Base-by-base conservation (phyloP, 2,113 vertebrate genomes). In the Leucopternis melanops region DNA sequence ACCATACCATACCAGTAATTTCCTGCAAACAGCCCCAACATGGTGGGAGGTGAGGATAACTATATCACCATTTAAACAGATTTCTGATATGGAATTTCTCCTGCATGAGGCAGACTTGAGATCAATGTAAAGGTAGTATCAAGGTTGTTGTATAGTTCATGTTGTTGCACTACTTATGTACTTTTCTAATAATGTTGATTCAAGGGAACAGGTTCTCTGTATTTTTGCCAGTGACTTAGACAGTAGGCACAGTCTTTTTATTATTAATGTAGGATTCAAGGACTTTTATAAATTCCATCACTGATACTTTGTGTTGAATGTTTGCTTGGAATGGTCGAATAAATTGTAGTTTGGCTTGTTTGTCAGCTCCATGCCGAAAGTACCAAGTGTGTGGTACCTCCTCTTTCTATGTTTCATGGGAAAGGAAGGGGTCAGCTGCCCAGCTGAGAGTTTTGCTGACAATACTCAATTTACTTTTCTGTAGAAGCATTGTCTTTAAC, bases 21-120 rank as follows among this genome's bases (percentile, higher is more conserved):
- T 49, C 32, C 32, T 74, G 40, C 54, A 59, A 82, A 72, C 8
- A 58, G 17, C 11, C 11, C 10, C n/a, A 58, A 0, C 0, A 0
- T 23, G 5, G 15, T 59, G 31, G 26, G 45, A 80, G 81, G 25
- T 32, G 34, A 45, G 27, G 16, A 58, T 58, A 70, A 29, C 17
- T 49, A 0, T 3, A 40, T 61, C 21, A 27, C 11, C 5, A 14
- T 77, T 73, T 52, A 62, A 84, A 59, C 5, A 57, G 10, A n/a
- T 54, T 81, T 77, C 54, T 57, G 16, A 18, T 44, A 23, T 2
- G 10, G 38, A 93, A 57, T 74, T 87, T 5, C 17, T 78, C 25
- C 55, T 47, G 40, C 27, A 7, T 15, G 19, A 71, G 10, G 10
- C 63, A 50, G 23, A 55, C 5, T 55, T 70, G 61, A 47, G 32